Base-by-base conservation (phyloP, 2,113 vertebrate genomes). In the Rattus norvegicus region DNA sequence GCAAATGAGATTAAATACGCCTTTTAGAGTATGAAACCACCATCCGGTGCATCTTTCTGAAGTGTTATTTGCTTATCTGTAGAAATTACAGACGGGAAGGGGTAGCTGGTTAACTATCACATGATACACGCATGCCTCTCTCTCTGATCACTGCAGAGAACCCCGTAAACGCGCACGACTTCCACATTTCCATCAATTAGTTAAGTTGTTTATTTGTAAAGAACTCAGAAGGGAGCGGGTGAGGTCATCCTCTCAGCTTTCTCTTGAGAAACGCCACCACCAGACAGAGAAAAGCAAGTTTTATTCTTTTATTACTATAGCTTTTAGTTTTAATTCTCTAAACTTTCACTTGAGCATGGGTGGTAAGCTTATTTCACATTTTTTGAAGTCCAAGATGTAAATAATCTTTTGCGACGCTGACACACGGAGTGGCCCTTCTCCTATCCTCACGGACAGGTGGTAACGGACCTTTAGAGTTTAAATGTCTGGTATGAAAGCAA, bases 271-370 rank as follows among this genome's bases (percentile, higher is more conserved):
- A 39, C 20, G 52, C 81, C 13, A 10, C 43, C 43, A 43, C 43
- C 43, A 5, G 13, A 63, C 81, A 19, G 49, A 97, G 85, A 92
- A 97, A 98, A 94, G 93, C 91, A 56, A 49, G 43, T 83, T 94
- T 90, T 49, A 24, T 54, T n/a, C 14, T 14, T 20, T 14, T 20
- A 52, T 36, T 22, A 67, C 30, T 86, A 22, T 96, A 77, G 70
- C 61, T 81, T 84, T 86, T 88, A 10, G 88, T 69, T 77, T 93
- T 61, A 61, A 39, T 77, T 43, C 69, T 83, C 67, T 88, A 26
- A 56, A 54, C 36, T 56, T 81, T 61, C 24, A 19, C 84, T 49
- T 94, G 61, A 20, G 61, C 22, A 12, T 13, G 22, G 73, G 30
- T 70, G 22, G 43, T 65, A 33, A 49, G 10, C 1, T 2, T 28